Percentiles rank a stretch among this genome's conserved stretches.
Conservation (phyloP, 2,113 vertebrate species). For the Forbesichthys agassizii region DNA sequence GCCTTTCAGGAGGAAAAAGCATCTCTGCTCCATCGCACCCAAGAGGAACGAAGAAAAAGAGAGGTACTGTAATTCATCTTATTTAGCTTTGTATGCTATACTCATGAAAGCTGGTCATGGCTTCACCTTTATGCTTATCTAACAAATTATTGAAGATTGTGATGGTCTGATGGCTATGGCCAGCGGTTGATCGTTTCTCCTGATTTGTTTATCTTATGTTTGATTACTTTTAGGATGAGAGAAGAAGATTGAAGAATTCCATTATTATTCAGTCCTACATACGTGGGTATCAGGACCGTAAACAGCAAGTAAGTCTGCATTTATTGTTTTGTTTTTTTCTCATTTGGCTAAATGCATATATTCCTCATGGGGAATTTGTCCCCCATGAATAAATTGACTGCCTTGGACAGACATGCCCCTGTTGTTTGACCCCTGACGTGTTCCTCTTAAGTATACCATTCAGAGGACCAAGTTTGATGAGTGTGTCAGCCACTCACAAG, state of each 20-base stretch:
- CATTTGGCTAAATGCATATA: not conserved
- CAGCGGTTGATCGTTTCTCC: too few relatives aligned
- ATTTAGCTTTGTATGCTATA: not conserved
- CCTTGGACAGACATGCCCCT: not conserved
- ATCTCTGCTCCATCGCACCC: conserved; percentile 94
- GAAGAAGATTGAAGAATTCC: conserved; percentile 93
- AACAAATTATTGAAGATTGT: too few relatives aligned
- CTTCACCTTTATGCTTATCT: not conserved
- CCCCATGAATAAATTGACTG: not conserved
- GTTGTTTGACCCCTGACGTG: conserved; percentile 23
- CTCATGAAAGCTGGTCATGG: not conserved
- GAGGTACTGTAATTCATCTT: conserved; percentile 80
- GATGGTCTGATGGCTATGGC: too few relatives aligned
- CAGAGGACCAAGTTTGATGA: conserved; percentile 91
- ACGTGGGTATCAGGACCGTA: conserved; percentile 91
- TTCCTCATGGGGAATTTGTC: not conserved
- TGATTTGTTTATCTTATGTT: not conserved
- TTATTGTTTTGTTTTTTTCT: not conserved
- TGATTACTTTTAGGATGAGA: conserved; percentile 83
- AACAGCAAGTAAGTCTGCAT: conserved; percentile 84
- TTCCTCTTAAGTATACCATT: conserved; percentile 80
- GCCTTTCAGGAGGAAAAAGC: conserved; percentile 91
- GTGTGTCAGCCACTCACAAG: conserved; percentile 77
- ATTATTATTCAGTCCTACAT: conserved; percentile 97
- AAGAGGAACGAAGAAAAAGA: conserved; percentile 95